Conservation (phyloP, 2,113 vertebrate species). For the Rana temporaria region DNA sequence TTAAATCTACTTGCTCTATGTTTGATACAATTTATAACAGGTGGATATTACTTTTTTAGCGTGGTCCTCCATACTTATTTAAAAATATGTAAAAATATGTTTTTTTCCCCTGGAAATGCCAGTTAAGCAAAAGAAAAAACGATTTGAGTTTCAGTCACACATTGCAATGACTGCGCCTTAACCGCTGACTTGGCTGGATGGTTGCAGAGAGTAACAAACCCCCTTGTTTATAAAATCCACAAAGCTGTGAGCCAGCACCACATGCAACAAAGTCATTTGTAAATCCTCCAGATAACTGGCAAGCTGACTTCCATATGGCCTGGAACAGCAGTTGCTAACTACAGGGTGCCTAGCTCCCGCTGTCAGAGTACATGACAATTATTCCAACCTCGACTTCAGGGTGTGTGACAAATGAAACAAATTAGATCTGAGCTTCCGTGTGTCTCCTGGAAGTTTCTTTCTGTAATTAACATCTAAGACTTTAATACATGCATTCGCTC, state of each 20-base stretch:
- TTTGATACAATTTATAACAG: no score
- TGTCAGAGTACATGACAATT: constrained; percentile 28
- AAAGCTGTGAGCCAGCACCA: constrained; percentile 9
- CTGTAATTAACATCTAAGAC: constrained; percentile 30
- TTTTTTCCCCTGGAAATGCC: no score
- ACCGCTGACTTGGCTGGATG: constrained; percentile 21
- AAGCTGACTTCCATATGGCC: constrained; percentile 36
- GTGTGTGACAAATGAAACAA: constrained; percentile 34
- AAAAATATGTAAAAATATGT: no score
- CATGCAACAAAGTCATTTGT: constrained; percentile 28
- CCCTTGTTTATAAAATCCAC: constrained; percentile 31
- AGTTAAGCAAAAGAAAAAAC: no score
- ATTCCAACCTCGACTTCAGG: constrained; percentile 32
- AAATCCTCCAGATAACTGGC: constrained; percentile 32
- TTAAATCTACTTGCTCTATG: no score
- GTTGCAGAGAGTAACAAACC: neutral
- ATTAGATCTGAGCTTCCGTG: constrained; percentile 18
- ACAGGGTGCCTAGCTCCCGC: constrained; percentile 18
- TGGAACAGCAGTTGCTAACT: constrained; percentile 32
- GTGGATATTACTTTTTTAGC: no score
- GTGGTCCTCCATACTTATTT: no score
- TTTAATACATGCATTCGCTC: constrained; percentile 11
- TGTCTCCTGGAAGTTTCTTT: constrained; percentile 21
- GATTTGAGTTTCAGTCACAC: neutral
- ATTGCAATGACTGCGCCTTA: neutral